phyloP scores from a whole-genome alignment of 2,888 invertebrate species.

The Lottia scabra region DNA sequence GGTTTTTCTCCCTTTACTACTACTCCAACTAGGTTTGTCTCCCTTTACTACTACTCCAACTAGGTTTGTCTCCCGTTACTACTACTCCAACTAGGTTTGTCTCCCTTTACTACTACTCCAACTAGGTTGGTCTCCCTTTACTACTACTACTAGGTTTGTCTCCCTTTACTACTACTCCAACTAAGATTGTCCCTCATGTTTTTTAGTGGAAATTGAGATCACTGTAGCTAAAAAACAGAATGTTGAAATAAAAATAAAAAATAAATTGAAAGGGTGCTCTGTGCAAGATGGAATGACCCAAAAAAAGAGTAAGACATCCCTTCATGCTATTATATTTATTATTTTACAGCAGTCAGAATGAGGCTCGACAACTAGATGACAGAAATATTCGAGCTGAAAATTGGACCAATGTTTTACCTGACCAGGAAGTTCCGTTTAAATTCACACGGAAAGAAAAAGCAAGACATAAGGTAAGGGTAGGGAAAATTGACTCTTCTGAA shows the following conservation, averaged over 20 bases:
- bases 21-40: too few species aligned
- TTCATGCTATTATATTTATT: not conserved
- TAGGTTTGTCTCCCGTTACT: slow-evolving; percentile 83
- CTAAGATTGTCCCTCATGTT: too few species aligned
- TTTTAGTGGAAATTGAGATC: too few species aligned
- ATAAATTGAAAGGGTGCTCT: too few species aligned
- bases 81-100: slow-evolving; percentile 67
- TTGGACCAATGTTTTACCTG: slow-evolving; percentile 82
- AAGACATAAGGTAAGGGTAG: slow-evolving; percentile 65
- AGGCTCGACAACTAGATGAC: slow-evolving; percentile 31
- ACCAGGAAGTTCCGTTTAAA: slow-evolving; percentile 85
- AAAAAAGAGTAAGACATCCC: too few species aligned
- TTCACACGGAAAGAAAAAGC: slow-evolving; percentile 80
- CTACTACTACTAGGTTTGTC: too few species aligned
- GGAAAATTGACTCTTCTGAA: too few species aligned
- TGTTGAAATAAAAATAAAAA: too few species aligned
- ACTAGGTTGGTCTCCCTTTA: slow-evolving; percentile 33
- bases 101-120: slow-evolving; percentile 72
- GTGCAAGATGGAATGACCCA: too few species aligned
- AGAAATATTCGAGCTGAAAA: slow-evolving; percentile 63
- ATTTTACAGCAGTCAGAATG: slow-evolving; percentile 24
- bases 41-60: slow-evolving; percentile 72
- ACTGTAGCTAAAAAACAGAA: too few species aligned
- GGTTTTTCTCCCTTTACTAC: too few species aligned
- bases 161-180: too few species aligned